Conservation (phyloP, 2,113 vertebrate genomes). For the Chaetodon trifascialis region DNA sequence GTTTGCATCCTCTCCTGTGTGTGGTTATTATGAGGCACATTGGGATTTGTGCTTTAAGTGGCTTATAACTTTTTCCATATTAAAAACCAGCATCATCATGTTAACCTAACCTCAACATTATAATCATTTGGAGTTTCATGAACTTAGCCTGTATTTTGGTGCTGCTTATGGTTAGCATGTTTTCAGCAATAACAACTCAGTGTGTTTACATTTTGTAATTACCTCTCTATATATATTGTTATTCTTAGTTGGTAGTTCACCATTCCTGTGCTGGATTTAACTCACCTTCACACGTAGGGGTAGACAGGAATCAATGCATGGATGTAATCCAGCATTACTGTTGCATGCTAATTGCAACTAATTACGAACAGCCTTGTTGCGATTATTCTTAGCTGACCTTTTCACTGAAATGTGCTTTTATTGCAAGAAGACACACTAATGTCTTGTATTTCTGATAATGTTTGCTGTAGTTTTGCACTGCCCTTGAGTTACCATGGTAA, state of each 20-base stretch:
- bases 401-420: not conserved
- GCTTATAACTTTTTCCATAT: not conserved
- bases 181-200: too few relatives aligned
- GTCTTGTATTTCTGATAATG: too few relatives aligned
- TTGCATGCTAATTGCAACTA: not conserved
- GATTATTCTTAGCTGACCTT: not conserved
- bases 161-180: too few relatives aligned
- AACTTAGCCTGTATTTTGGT: too few relatives aligned
- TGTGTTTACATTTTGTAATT: not conserved
- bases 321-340: not conserved
- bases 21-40: not conserved
- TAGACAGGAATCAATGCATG: too few relatives aligned
- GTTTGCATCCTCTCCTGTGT: not conserved
- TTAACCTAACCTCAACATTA: too few relatives aligned
- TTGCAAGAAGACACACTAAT: not conserved
- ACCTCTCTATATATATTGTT: not conserved
- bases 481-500: not conserved
- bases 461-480: too few relatives aligned
- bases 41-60: not conserved
- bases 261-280: not conserved
- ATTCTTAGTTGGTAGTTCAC: not conserved
- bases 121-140: too few relatives aligned
- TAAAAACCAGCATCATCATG: too few relatives aligned
- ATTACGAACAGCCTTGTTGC: not conserved
- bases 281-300: too few relatives aligned